Base-by-base conservation (phyloP, 1,140 invertebrate species). In the Sycophaga agraensis region DNA sequence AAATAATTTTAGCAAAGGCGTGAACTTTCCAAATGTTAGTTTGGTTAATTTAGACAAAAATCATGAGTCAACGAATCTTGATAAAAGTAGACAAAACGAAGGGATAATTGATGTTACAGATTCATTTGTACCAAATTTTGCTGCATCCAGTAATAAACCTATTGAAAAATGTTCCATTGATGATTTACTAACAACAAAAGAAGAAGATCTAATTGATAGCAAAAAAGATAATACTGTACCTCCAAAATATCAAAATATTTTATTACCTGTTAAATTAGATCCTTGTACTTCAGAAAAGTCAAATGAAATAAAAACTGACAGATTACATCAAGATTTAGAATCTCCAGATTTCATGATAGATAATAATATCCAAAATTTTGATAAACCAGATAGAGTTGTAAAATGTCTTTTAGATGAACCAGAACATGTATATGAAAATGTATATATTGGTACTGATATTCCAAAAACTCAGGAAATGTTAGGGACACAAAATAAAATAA, bases 1-100 rank as follows among this genome's bases (percentile, higher is more conserved):
- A 66, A 84, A 82, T 64, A 87, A 85, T 68, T 74, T 87, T n/a
- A 85, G 86, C 43, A 85, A 87, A 26, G 87, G 86, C 67, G 79
- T 86, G 31, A 86, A 83, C 66, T 73, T 75, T 21, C 71, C 79
- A 19, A 74, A 71, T 37, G 69, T 66, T 22, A 76, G 68, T 50
- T 67, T 75, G 14, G 67, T 67, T 53, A 65, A 64, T 26, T 61
- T 65, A n/a, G 66, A 72, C 12, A 54, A 50, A 49, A 24, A 21
- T 8, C 34, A 22, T 51, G 19, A 46, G n/a, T 24, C 24, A 11
- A 56, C n/a, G 2, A 16, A 37, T 17, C 17, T 16, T 1, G 16
- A 43, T 16, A 12, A 21, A 35, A 16, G 5, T 16, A 37, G 34
- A 48, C 22, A 37, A n/a, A 49, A 26, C 24, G 21, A 39, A 21